Base-by-base conservation (phyloP, 2,797 vertebrate species). In the Sciurus vulgaris region DNA sequence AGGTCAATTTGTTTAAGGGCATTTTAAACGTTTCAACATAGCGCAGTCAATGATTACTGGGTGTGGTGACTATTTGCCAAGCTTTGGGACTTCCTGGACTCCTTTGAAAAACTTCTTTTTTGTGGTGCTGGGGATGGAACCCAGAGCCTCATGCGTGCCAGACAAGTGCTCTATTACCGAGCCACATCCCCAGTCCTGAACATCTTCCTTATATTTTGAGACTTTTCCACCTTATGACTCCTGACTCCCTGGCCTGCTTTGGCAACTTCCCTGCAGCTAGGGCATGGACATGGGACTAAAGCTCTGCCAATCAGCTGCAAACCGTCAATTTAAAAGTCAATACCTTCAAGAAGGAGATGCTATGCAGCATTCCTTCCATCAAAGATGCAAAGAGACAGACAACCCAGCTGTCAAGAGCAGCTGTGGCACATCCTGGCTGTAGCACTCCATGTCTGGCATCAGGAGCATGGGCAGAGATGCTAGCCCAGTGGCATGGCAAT, bases 271-370 rank as follows among this genome's bases (percentile, higher is more conserved):
- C 49, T 86, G 77, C 51, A 82, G 63, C 47, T 72, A 74, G 26
- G 41, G 17, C 47, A 73, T 18, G 44, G 49, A 6, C 30, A 33
- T n/a, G 24, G 73, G 67, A 87, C 59, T 63, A 7, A 89, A 74
- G 33, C 28, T 67, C 49, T 92, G 47, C 24, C 47, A 90, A 81
- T 20, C 38, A 70, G 9, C 35, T 61, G 11, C 28, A 38, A 77
- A 93, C 67, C 12, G 12, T 76, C 70, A 83, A 12, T 47, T 72
- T 81, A 35, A 54, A 94, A 87, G 77, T n/a, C 86, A 89, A 67
- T 81, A 49, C 44, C 3, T 2, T 49, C 38, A 84, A 56, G n/a
- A 87, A 56, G 30, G 78, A 63, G 22, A 10, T 72, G 28, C 30
- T 22, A 28, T 56, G 8, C 38, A 51, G 74, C 74, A 73, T 67